Evolutionary conservation across 2,113 vertebrate genomes (phyloP).

Genomic region (Corapipo altera): DNA sequence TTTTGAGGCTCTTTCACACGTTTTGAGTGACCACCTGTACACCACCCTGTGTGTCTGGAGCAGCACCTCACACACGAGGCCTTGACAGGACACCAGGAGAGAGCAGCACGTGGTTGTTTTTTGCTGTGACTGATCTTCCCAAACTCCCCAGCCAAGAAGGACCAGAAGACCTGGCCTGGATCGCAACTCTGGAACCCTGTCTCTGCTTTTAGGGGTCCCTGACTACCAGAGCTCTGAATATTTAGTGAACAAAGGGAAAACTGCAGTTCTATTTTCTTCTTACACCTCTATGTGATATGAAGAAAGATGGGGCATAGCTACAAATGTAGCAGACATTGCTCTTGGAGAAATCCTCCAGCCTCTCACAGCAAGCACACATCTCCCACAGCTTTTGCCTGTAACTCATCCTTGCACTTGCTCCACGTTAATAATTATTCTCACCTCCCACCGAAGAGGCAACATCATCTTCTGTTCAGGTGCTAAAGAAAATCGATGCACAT

Average conservation of each 20-base stretch:
- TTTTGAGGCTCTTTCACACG: background rate
- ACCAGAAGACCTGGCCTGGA: background rate
- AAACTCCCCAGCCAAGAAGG: background rate
- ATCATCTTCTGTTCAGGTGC: background rate
- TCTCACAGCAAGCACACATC: background rate
- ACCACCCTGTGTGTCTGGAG: background rate
- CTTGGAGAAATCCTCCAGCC: background rate
- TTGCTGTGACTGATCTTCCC: background rate
- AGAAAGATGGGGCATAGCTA: background rate
- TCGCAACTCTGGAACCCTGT: background rate
- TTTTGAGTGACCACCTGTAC: rapidly evolving
- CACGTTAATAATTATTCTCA: background rate
- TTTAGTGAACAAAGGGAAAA: background rate
- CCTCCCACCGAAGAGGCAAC: background rate
- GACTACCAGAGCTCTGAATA: background rate
- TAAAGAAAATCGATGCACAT: background rate
- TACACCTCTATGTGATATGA: background rate
- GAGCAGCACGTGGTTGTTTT: background rate
- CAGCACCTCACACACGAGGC: background rate
- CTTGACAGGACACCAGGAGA: background rate
- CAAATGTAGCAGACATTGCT: background rate
- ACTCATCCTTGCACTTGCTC: background rate
- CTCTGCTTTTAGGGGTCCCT: background rate
- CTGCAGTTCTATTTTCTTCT: background rate
- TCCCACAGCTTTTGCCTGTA: background rate